These are phyloP conservation scores for Trichosurus vulpecula DNA, from an alignment of 2,797 vertebrate genomes.

Conservation along the genomic window DNA sequence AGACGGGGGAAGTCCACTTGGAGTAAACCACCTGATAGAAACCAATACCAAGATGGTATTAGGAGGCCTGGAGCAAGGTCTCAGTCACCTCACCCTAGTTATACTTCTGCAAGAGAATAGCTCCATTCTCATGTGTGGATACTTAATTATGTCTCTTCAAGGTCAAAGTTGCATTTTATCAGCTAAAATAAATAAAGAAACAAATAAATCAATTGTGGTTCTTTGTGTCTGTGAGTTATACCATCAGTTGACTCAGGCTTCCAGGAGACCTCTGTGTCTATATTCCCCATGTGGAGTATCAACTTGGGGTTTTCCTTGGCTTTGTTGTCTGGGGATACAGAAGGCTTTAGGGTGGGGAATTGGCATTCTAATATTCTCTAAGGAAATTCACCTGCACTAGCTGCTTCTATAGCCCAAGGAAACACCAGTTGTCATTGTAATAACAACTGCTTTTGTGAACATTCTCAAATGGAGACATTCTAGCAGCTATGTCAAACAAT, in stretches of 20 bases:
- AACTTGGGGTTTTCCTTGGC: background rate
- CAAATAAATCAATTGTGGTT: background rate
- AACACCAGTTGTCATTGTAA: background rate
- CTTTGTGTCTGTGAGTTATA: background rate
- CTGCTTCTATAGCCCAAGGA: background rate
- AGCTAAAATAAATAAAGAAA: background rate
- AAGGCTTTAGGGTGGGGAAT: background rate
- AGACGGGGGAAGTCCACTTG: background rate
- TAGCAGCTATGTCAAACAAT: background rate
- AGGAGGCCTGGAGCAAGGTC: background rate
- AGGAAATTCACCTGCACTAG: background rate
- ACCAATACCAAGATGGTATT: background rate
- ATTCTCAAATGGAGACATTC: background rate
- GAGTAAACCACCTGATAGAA: background rate
- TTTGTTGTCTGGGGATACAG: background rate
- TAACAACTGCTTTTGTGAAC: background rate
- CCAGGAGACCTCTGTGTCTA: background rate
- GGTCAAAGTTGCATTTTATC: background rate
- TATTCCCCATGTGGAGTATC: background rate
- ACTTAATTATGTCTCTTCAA: background rate
- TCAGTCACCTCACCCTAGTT: background rate
- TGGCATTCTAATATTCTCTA: background rate
- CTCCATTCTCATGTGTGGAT: background rate
- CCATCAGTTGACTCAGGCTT: background rate
- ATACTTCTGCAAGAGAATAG: background rate